These are phyloP conservation scores for Eptatretus burgeri DNA, from an alignment of 2,113 vertebrate genomes.

Conservation along the genomic window DNA sequence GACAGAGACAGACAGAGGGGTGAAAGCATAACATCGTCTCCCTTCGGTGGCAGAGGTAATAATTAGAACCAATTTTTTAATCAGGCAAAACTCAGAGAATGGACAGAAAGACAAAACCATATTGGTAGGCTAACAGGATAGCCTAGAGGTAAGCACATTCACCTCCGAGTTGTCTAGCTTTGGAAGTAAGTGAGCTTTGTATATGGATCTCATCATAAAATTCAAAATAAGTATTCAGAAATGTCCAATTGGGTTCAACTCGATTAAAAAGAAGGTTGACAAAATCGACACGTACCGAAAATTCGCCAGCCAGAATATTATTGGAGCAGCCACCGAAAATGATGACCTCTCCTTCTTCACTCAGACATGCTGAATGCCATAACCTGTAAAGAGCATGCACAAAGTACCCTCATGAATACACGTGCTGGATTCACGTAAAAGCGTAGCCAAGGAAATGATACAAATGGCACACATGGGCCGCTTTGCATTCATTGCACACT, in stretches of 20 bases:
- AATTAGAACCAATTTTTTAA: no score
- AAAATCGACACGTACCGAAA: conserved; percentile 38
- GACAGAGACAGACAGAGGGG: no score
- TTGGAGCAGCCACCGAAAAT: conserved; percentile 93
- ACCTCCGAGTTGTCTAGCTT: background rate
- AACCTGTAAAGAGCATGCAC: conserved; percentile 21
- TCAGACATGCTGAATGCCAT: conserved; percentile 72
- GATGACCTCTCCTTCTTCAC: conserved; percentile 65
- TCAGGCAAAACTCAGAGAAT: no score
- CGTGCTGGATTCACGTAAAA: background rate
- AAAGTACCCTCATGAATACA: conserved; percentile 1
- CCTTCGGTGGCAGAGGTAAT: no score
- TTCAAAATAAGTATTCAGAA: background rate
- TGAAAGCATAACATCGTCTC: no score
- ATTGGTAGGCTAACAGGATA: background rate
- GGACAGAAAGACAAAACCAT: background rate
- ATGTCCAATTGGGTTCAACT: background rate
- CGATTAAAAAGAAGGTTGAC: background rate
- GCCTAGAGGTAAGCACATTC: background rate
- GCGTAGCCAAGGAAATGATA: background rate
- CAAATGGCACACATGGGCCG: background rate
- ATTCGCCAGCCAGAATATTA: conserved; percentile 51
- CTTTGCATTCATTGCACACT: background rate
- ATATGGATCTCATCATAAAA: background rate
- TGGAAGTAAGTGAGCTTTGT: background rate